Evolutionary conservation across 2,888 invertebrate genomes (phyloP).

Genomic region (Aelia acuminata): DNA sequence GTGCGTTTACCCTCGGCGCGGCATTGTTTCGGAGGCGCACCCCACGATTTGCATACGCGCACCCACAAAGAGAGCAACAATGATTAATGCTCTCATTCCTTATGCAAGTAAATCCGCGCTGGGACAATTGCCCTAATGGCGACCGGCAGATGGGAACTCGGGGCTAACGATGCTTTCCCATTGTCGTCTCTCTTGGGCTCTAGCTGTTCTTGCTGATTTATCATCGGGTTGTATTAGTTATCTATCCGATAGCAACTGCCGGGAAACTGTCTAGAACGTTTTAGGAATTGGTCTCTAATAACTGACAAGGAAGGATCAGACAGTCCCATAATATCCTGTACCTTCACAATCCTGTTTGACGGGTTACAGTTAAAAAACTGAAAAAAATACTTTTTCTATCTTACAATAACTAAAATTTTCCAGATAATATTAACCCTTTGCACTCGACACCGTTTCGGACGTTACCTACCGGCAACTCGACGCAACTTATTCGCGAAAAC

Average conservation of each 20-base stretch:
- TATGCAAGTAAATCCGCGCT: conserved; percentile 65
- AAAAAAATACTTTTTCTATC: no score
- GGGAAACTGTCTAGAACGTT: no score
- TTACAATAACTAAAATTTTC: no score
- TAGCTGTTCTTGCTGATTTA: conserved; percentile 61
- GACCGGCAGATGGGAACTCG: conserved; percentile 61
- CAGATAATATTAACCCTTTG: no score
- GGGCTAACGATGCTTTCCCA: conserved; percentile 54
- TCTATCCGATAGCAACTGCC: background rate
- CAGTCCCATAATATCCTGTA: no score
- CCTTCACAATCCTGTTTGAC: no score
- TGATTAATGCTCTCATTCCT: conserved; percentile 65
- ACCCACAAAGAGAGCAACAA: conserved; percentile 62
- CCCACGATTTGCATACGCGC: conserved; percentile 62
- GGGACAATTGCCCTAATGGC: conserved; percentile 65
- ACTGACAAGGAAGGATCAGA: no score
- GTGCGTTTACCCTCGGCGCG: conserved; percentile 35
- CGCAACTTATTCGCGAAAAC: no score
- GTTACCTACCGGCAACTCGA: no score
- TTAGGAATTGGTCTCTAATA: no score
- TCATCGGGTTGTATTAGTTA: conserved; percentile 43
- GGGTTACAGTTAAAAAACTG: no score
- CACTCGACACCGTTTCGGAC: no score
- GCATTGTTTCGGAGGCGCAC: conserved; percentile 47
- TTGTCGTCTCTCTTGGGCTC: conserved; percentile 50